Base-by-base conservation (phyloP, 2,888 invertebrate genomes). In the Chymomyza amoena region DNA sequence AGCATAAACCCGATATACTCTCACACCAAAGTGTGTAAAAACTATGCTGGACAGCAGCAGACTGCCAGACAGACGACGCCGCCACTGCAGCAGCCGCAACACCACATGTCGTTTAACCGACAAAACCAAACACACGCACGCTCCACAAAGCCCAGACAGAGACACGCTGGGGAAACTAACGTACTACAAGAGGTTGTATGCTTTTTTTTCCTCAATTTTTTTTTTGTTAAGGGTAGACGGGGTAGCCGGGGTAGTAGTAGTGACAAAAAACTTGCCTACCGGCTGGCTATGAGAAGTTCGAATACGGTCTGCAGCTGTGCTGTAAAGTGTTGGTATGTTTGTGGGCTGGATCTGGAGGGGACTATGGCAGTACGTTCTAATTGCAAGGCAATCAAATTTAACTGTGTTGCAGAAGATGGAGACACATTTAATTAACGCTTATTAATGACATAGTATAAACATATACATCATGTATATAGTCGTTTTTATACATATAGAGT, bases 51-150 rank as follows among this genome's bases (percentile, higher is more conserved):
- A 20, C 54, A 32, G 25, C n/a, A 15, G 13, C 54, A 5, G 54
- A 20, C 54, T 15, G 54, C 5, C 2, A 16, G 18, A 54, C 54
- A 6, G 54, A 16, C 54, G 18, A 13, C 10, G 54, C 54, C 54
- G 18, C 16, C 54, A n/a, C 20, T n/a, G n/a, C 16, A 9, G 54
- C 77, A 75, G 72, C 75, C 13, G 39, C 39, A 45, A 45, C 39
- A 45, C 39, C 75, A 78, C 69, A 78, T 78, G 78, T 66, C 77
- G 70, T 60, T 72, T 78, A 75, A 75, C 75, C 77, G 75, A 78
- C 75, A 78, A 77, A 78, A 78, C 78, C 75, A 67, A 78, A 78
- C 64, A 78, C 70, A 74, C 54, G 54, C 64, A 54, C 64, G 64
- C 71, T 77, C 64, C 66, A 64, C 69, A 66, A 72, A 74, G 70